Evolutionary conservation across 1,140 invertebrate genomes (phyloP).

Genomic region (Aphaenogaster ashmeadi): DNA sequence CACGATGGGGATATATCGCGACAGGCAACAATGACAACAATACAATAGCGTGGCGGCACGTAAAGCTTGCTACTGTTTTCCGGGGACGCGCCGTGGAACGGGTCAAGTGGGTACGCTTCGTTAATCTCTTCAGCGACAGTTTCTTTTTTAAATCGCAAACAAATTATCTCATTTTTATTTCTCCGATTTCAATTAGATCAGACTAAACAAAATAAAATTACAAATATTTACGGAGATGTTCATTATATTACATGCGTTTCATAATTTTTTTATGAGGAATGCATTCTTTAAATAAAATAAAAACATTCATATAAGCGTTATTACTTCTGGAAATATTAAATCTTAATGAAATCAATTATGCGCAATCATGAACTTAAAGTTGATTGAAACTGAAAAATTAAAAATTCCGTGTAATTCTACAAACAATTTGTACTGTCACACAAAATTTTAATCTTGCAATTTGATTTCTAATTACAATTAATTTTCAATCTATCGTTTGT

Average conservation of each 20-base stretch:
- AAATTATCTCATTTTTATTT: background rate
- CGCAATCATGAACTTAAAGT: background rate
- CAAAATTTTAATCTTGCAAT: background rate
- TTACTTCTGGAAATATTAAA: background rate
- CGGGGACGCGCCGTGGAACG: constrained; percentile 30
- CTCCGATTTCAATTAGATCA: background rate
- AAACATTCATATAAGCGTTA: background rate
- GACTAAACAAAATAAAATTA: background rate
- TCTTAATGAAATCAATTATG: background rate
- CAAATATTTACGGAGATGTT: background rate
- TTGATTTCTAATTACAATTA: constrained; percentile 3
- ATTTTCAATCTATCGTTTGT: background rate
- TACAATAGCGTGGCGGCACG: constrained; percentile 45
- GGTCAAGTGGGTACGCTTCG: constrained; percentile 7
- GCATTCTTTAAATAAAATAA: background rate
- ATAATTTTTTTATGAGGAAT: background rate
- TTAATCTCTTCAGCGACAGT: background rate
- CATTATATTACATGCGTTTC: background rate
- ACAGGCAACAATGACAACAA: constrained; percentile 21
- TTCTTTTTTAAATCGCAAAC: constrained; percentile 1
- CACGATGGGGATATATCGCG: constrained; percentile 35
- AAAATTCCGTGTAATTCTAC: background rate
- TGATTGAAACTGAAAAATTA: background rate
- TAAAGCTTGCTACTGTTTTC: constrained; percentile 58
- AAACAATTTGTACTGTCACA: background rate